Conservation (phyloP, 1,140 invertebrate genomes). For the Lamellibrachia luymesi region DNA sequence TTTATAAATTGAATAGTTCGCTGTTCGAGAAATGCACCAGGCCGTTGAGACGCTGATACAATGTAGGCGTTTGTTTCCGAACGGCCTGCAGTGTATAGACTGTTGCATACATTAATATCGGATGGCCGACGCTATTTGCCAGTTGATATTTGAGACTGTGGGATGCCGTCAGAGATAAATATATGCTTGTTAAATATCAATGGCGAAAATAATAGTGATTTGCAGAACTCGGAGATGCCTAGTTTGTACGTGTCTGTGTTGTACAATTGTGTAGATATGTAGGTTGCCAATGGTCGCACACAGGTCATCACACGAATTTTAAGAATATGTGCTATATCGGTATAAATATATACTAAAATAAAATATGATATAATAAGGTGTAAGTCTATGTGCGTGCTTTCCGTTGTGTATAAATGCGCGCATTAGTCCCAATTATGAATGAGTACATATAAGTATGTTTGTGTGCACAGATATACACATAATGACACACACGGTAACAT, state of each 20-base stretch:
- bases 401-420: neutral
- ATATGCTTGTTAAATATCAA: neutral
- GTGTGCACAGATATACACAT: neutral
- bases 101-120: slow-evolving; percentile 5
- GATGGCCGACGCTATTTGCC: neutral
- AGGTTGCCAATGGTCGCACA: neutral
- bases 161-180: neutral
- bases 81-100: neutral
- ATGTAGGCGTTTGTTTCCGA: neutral
- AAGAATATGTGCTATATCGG: neutral
- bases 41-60: neutral
- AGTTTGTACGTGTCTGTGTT: neutral
- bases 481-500: neutral
- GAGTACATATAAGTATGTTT: neutral
- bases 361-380: neutral
- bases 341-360: neutral
- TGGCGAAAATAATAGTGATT: neutral
- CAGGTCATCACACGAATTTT: neutral
- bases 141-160: neutral
- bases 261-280: neutral
- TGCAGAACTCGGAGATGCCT: neutral
- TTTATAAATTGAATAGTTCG: neutral
- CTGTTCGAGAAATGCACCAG: neutral
- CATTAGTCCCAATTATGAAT: neutral
- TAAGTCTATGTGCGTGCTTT: neutral